A percentile compares a stretch with the other conserved stretches of the same genome.
Conservation (phyloP, 2,113 vertebrate genomes). For the Chrysochloris asiatica region DNA sequence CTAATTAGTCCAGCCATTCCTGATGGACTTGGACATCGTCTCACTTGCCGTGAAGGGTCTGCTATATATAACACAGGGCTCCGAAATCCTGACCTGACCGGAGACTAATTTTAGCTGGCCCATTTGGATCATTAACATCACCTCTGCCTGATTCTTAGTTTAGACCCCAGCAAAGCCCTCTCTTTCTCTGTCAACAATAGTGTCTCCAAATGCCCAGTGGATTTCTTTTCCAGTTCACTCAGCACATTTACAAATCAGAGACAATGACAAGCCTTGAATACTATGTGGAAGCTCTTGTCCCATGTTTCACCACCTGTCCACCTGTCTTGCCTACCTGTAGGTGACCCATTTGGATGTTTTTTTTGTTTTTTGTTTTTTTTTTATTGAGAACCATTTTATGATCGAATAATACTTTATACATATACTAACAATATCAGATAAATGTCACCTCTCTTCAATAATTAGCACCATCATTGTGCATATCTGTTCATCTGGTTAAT, state of each 20-base stretch:
- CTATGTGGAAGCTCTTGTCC: neutral
- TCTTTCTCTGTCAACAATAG: neutral
- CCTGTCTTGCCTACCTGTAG: neutral
- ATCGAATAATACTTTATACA: neutral
- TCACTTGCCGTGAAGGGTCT: neutral
- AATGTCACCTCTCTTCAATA: conserved; percentile 21
- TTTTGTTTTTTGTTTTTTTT: conserved; percentile 37
- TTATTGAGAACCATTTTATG: conserved; percentile 28
- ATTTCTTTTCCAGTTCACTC: neutral
- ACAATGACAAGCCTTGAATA: neutral
- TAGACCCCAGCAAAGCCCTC: neutral
- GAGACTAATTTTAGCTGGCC: neutral
- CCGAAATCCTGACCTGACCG: neutral
- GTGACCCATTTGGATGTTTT: conserved; percentile 47
- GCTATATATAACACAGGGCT: neutral
- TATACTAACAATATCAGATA: conserved; percentile 28
- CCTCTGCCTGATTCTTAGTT: conserved; percentile 1
- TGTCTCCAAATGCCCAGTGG: neutral
- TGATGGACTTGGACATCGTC: neutral
- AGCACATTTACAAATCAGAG: neutral
- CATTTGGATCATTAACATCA: neutral
- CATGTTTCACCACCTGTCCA: conserved; percentile 39
- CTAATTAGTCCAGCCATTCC: neutral
- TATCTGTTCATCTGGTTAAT: conserved; percentile 31
- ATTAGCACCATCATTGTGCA: conserved; percentile 36